Conservation (phyloP, 2,113 vertebrate genomes). For the Tichodroma muraria region DNA sequence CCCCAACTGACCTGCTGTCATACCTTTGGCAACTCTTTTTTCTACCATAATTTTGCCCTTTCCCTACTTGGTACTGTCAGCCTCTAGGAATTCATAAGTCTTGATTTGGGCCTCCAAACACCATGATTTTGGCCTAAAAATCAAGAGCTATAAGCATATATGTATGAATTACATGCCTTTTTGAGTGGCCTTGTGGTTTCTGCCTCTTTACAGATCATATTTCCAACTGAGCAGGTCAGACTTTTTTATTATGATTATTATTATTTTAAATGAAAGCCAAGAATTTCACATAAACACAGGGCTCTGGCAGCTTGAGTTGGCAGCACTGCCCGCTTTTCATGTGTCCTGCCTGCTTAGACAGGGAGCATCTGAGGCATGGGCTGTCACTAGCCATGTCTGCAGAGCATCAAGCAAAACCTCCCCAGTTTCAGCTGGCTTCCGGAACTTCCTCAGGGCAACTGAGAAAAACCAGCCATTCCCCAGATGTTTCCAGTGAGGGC, state of each 20-base stretch:
- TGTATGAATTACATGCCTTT: slow-evolving; percentile 4
- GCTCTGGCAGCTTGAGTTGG: slow-evolving; percentile 17
- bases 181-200: slow-evolving; percentile 35
- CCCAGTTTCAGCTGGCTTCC: background rate
- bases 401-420: background rate
- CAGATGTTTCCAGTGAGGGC: background rate
- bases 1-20: background rate
- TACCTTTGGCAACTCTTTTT: background rate
- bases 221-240: background rate
- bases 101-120: background rate
- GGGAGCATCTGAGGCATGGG: background rate
- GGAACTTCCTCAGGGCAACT: background rate
- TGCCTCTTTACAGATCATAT: background rate
- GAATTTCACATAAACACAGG: slow-evolving; percentile 17
- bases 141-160: background rate
- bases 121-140: slow-evolving; percentile 34
- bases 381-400: background rate
- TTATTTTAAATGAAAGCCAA: slow-evolving; percentile 53
- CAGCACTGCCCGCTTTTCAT: background rate
- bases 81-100: background rate
- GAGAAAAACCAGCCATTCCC: background rate
- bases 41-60: slow-evolving; percentile 10
- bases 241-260: slow-evolving; percentile 40
- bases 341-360: background rate
- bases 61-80: slow-evolving; percentile 21